phyloP scores from a whole-genome alignment of 1,140 invertebrate species.

The Drosophila fuyamai region DNA sequence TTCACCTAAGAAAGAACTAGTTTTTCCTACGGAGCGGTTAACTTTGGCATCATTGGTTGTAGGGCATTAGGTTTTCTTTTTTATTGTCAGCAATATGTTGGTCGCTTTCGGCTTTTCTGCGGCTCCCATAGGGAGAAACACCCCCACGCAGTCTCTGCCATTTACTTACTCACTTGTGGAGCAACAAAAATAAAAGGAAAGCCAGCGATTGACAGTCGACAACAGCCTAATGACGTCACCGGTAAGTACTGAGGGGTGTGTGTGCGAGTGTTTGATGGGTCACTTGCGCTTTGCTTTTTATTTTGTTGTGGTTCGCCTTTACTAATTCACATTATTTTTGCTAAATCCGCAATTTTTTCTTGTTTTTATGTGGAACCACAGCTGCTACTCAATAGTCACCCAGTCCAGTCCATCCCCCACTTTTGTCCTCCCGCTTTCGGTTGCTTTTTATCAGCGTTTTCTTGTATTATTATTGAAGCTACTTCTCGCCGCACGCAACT shows the following conservation, averaged over 20 bases:
- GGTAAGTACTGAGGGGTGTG: constrained; percentile 13
- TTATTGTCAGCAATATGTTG: constrained; percentile 30
- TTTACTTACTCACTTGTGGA: constrained; percentile 23
- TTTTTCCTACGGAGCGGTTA: background rate
- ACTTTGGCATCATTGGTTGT: background rate
- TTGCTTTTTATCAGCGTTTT: constrained; percentile 58
- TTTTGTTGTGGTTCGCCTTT: constrained; percentile 46
- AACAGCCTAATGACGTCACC: constrained; percentile 69
- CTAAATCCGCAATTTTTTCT: constrained; percentile 72
- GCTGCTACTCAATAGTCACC: constrained; percentile 39
- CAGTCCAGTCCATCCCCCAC: constrained; percentile 20
- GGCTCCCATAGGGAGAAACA: constrained; percentile 19
- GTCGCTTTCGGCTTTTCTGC: background rate
- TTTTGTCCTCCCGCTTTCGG: constrained; percentile 51
- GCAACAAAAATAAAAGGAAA: constrained; percentile 1
- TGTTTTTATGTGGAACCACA: constrained; percentile 61
- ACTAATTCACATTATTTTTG: constrained; percentile 69
- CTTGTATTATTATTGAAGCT: constrained; percentile 60
- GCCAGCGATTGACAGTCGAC: constrained; percentile 55
- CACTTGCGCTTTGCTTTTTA: constrained; percentile 50
- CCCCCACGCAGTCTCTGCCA: constrained; percentile 6
- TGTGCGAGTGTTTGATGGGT: constrained; percentile 52
- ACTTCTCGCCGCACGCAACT: constrained; percentile 67
- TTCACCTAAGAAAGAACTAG: no score
- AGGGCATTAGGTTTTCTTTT: background rate